phyloP scores from a whole-genome alignment of 2,797 vertebrate genomes.

The Caiman crocodilus region DNA sequence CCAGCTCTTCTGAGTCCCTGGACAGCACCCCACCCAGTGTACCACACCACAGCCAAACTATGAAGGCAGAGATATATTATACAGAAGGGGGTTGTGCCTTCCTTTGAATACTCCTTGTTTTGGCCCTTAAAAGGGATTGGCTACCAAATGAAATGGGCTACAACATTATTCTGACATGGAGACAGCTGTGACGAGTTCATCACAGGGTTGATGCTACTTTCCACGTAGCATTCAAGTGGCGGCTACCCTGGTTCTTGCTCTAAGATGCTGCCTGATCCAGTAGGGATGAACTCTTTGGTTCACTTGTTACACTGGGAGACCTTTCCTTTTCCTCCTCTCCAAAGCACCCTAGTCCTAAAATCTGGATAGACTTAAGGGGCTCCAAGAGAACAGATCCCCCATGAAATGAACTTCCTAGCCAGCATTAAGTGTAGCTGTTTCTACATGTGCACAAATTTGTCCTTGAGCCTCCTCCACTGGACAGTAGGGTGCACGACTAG shows the following conservation, averaged over 20 bases:
- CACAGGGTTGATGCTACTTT: neutral
- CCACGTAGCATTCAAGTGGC: neutral
- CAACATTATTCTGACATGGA: neutral
- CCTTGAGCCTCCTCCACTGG: neutral
- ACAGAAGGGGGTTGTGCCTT: neutral
- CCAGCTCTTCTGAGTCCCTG: neutral
- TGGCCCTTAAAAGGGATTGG: neutral
- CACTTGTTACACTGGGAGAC: neutral
- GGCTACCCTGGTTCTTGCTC: neutral
- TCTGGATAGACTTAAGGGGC: neutral
- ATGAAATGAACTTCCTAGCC: fast-evolving
- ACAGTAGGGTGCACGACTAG: neutral
- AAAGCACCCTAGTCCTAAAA: neutral
- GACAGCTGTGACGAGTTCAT: fast-evolving
- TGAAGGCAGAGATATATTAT: neutral
- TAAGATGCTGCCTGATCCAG: neutral
- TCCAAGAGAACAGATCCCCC: neutral
- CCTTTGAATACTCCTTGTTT: neutral
- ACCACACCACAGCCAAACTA: neutral
- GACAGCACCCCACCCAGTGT: neutral
- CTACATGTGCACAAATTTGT: fast-evolving
- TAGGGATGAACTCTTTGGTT: neutral
- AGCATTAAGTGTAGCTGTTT: neutral
- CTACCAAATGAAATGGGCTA: neutral
- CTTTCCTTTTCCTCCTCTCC: neutral